phyloP scores from a whole-genome alignment of 1,140 invertebrate genomes.

The Nilaparvata lugens region DNA sequence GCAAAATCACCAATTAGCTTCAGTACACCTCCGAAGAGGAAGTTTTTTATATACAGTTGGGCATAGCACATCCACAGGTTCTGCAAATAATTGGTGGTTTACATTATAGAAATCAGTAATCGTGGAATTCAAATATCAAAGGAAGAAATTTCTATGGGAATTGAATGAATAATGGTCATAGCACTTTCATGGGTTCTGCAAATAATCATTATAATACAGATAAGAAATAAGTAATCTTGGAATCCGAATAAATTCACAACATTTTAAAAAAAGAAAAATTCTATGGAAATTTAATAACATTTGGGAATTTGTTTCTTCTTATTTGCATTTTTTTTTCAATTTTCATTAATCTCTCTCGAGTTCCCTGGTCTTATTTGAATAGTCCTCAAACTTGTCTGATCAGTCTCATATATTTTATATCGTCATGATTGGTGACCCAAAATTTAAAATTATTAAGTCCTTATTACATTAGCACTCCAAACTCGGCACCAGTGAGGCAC shows the following conservation, averaged over 20 bases:
- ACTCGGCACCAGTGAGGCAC: too few relatives aligned
- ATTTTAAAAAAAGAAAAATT: not conserved
- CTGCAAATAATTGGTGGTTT: conserved; percentile 19
- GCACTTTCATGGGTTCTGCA: conserved; percentile 48
- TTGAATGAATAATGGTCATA: conserved; percentile 40
- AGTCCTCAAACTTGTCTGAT: too few relatives aligned
- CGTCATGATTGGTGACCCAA: too few relatives aligned
- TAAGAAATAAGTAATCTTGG: not conserved
- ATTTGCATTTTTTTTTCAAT: too few relatives aligned
- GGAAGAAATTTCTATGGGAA: not conserved
- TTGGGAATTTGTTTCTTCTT: not conserved
- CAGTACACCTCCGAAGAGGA: conserved; percentile 59
- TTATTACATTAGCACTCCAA: too few relatives aligned
- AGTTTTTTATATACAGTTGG: conserved; percentile 57
- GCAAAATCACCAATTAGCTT: conserved; percentile 69
- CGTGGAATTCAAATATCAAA: not conserved
- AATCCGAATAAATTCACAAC: not conserved
- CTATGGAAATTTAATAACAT: not conserved
- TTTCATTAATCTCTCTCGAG: too few relatives aligned
- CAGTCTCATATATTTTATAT: too few relatives aligned
- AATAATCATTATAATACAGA: conserved; percentile 16
- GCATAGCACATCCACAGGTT: conserved; percentile 57
- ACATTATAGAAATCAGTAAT: not conserved
- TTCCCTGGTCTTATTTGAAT: too few relatives aligned
- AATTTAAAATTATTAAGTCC: too few relatives aligned